Evolutionary conservation across 92 coral and sea anemone species (phyloP), one percentile per base, ranked within the genome.

Genomic region (Scolanthus callimorphus): DNA sequence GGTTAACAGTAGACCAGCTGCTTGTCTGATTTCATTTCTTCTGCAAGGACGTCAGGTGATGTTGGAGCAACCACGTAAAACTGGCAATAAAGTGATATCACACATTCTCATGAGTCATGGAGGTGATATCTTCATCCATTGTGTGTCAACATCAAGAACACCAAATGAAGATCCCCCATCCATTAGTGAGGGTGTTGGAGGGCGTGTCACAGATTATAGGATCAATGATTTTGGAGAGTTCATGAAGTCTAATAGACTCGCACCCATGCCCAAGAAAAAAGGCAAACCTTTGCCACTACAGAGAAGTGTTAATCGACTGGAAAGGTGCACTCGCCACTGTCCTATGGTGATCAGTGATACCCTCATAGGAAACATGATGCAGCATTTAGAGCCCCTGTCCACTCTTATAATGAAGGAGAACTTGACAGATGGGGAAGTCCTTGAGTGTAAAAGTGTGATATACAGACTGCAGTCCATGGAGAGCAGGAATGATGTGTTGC

Each of bases 341-440:
- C 98, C 98, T 9, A 80, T 92, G 86, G 96, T 92, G 61, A 92
- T 92, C 62, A 88, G 98, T 71, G 98, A 92, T 43, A 92, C 98
- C 4, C 30, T 92, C 46, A 69, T 92, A 24, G 88, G 95, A 23
- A 92, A 92, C 71, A 69, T 92, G 86, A 92, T 77, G 78, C 77
- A 69, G 89, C 74, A 75, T 27, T 51, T 92, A 37, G 94, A 92
- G 21, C 98, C 98, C 0, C 77, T 92, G 2, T 81, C 90, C 10
- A 58, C 86, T 27, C 73, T 88, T 17, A 57, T 92, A 11, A 73
- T 88, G 61, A 92, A 92, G 60, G 98, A 92, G 70, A 69, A 76
- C 25, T 56, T 92, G 22, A 77, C 96, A 44, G 96, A 92, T 17
- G 73, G 70, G 28, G 98, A 92, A 26, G 85, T 88, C 25, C 41